Percentiles rank a stretch among this genome's conserved stretches.
phyloP scores from a whole-genome alignment of 2,888 invertebrate genomes.

The Laspeyria flexula region DNA sequence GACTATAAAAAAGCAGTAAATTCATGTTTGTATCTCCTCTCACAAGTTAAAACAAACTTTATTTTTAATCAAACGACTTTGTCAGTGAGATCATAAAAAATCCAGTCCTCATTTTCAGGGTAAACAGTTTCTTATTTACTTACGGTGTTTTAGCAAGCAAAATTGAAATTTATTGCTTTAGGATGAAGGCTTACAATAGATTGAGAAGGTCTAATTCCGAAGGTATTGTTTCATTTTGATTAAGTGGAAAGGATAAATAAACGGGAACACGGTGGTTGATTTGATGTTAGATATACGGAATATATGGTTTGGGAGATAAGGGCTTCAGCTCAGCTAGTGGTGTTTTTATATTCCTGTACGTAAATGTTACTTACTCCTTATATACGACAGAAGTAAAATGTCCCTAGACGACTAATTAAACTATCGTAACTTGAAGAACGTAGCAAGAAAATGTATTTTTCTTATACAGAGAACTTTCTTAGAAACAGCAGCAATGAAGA shows the following conservation, averaged over 20 bases:
- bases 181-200: conserved; percentile 23
- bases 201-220: conserved; percentile 13
- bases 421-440: too few relatives aligned
- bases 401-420: too few relatives aligned
- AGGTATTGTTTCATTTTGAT: conserved; percentile 56
- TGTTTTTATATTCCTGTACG: conserved; percentile 18
- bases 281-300: conserved; percentile 60
- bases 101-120: conserved; percentile 31
- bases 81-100: conserved; percentile 40
- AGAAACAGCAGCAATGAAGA: too few relatives aligned
- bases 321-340: conserved; percentile 19
- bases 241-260: conserved; percentile 52
- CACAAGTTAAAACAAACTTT: conserved; percentile 28
- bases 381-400: too few relatives aligned
- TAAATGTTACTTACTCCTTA: neutral
- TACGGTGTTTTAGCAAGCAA: conserved; percentile 9
- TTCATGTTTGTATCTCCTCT: conserved; percentile 17
- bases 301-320: conserved; percentile 57
- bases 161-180: conserved; percentile 21
- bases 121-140: conserved; percentile 46
- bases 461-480: too few relatives aligned
- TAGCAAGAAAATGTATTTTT: too few relatives aligned
- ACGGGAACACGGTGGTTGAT: conserved; percentile 49
- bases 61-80: conserved; percentile 46
- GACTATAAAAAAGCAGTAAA: conserved; percentile 14